Base-by-base conservation (phyloP, 2,113 vertebrate genomes). In the Phalacrocorax brasilianus region DNA sequence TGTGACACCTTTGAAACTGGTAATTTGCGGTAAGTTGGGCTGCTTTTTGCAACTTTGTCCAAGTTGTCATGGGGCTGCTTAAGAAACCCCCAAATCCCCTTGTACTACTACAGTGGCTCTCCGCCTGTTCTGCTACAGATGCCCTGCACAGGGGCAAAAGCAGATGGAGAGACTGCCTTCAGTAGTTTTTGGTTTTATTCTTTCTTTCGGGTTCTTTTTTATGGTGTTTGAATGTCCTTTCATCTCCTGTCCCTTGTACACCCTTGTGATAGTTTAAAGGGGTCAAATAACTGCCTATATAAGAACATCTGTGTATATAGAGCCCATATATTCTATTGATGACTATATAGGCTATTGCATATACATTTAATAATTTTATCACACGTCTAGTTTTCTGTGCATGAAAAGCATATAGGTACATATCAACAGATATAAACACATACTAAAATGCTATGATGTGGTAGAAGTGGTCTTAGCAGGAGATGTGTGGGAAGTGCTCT, bases 371-470 rank as follows among this genome's bases (percentile, higher is more conserved):
- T 90, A 86, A 62, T 49, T 85, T 52, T 44, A 93, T 94, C 83
- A 80, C 72, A 68, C 87, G 76, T 59, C 58, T 85, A 33, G 8
- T 89, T 84, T 85, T 95, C 42, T 50, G 27, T 92, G 27, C 75
- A n/a, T 78, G 73, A 72, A 86, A 96, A 91, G 56, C 23, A 75
- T 7, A 67, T 16, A 72, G 44, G 73, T 52, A 71, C 32, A n/a
- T 95, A 95, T 95, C 91, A 78, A 50, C 61, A 96, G 89, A 89
- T 87, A 79, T 42, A 96, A 97, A 94, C 79, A 49, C 66, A 44
- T 59, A 14, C 35, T 85, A 35, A 92, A 81, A 70, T 56, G 58
- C 84, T 96, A 8, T 92, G 77, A 93, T 93, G 88, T 95, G 95
- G 94, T 93, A 76, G 70, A 84, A 94, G 58, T 15, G 62, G 84